A percentile compares a stretch with the other conserved stretches of the same genome.
These are phyloP conservation scores for Kuschelorhynchus macadamiae DNA, from an alignment of 2,888 invertebrate genomes.

Conservation along the genomic window DNA sequence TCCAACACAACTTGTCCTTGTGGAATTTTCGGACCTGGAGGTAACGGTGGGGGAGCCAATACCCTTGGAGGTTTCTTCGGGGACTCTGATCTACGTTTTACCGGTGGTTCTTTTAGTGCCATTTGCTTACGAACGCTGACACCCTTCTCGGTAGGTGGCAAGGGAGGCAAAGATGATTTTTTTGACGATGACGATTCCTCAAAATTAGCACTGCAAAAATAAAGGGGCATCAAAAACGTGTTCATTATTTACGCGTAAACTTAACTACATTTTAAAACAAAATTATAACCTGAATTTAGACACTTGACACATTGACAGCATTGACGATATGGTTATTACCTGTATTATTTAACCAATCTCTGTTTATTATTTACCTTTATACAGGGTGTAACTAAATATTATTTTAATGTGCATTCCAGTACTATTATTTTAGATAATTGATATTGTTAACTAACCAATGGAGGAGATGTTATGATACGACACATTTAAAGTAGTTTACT, in stretches of 20 bases:
- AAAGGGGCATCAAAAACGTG: not conserved
- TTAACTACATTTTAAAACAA: no score
- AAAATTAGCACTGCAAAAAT: constrained; percentile 35
- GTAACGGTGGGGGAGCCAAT: constrained; percentile 52
- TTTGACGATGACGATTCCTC: constrained; percentile 45
- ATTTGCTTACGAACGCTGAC: constrained; percentile 75
- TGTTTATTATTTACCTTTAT: no score
- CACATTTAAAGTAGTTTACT: no score
- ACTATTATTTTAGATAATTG: no score
- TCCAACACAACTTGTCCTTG: constrained; percentile 77
- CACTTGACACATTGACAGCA: not conserved
- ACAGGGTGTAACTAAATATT: no score
- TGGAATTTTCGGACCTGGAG: constrained; percentile 63
- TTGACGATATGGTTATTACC: no score
- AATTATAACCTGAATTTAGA: no score
- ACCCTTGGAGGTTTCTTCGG: constrained; percentile 56
- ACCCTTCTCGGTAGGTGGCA: constrained; percentile 71
- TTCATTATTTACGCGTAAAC: no score
- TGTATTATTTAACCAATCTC: no score
- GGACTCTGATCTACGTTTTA: constrained; percentile 61
- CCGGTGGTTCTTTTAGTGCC: constrained; percentile 76
- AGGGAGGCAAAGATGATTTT: constrained; percentile 66
- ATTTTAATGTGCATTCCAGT: no score
- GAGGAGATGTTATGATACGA: no score
- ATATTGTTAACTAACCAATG: no score